Evolutionary conservation across 2,797 vertebrate genomes (phyloP).

Genomic region (Petrocephalus sullivani): DNA sequence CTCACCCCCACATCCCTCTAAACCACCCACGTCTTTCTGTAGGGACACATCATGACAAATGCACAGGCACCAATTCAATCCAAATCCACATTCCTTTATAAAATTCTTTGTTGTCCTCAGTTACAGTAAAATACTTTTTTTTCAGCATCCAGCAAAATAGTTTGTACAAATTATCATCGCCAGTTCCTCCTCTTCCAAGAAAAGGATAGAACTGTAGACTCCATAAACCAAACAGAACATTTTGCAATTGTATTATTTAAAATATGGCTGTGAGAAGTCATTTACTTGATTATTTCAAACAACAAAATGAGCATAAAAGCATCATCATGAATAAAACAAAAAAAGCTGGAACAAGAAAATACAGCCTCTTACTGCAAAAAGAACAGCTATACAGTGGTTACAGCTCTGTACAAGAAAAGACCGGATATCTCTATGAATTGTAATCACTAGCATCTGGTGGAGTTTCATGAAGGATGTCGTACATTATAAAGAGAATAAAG

Average conservation of each 20-base stretch:
- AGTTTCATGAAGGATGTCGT: constrained; percentile 9
- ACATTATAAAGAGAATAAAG: constrained; percentile 12
- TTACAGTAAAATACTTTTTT: constrained; percentile 36
- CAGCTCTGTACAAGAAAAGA: constrained; percentile 24
- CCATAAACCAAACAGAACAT: constrained; percentile 18
- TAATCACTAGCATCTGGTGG: constrained; percentile 19
- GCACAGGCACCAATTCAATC: constrained; percentile 18
- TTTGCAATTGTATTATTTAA: constrained; percentile 21
- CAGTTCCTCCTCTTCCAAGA: constrained; percentile 24
- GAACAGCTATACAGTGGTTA: background rate
- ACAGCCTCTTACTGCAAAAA: constrained; percentile 11
- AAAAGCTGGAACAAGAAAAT: background rate
- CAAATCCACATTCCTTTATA: constrained; percentile 36
- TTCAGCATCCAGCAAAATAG: constrained; percentile 35
- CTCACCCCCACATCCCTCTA: background rate
- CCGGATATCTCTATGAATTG: background rate
- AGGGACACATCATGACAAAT: constrained; percentile 17
- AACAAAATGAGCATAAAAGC: constrained; percentile 13
- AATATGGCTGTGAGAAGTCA: constrained; percentile 24
- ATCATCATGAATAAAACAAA: constrained; percentile 20
- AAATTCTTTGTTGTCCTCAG: constrained; percentile 33
- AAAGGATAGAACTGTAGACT: background rate
- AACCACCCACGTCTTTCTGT: background rate
- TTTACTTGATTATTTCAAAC: constrained; percentile 24
- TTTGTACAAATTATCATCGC: constrained; percentile 35